Evolutionary conservation across 2,888 invertebrate species (phyloP).

Genomic region (Eustalomyia histrio): DNA sequence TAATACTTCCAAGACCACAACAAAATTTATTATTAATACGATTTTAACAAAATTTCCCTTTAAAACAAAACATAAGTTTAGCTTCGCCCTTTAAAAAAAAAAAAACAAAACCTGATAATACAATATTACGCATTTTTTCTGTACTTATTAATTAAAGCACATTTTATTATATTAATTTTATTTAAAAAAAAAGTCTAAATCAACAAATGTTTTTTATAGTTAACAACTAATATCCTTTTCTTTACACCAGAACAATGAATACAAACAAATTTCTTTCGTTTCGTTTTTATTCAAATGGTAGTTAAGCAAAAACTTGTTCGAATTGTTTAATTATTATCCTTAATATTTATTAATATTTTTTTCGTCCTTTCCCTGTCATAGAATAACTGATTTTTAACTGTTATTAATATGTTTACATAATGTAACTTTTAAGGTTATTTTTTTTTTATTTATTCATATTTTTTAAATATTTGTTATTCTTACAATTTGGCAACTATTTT

Average conservation of each 20-base stretch:
- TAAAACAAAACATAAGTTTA: neutral
- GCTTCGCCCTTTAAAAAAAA: neutral
- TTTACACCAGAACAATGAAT: neutral
- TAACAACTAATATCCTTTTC: neutral
- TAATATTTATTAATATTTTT: conserved; percentile 10
- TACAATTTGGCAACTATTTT: neutral
- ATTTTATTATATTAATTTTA: neutral
- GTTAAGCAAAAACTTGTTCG: conserved; percentile 31
- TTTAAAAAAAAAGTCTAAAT: neutral
- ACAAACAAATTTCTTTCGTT: conserved; percentile 29
- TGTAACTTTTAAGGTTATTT: conserved; percentile 7
- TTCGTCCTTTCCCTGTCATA: neutral
- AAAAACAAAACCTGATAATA: conserved; percentile 3
- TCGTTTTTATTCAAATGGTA: conserved; percentile 53
- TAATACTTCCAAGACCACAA: too few relatives aligned
- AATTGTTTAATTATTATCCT: conserved; percentile 35
- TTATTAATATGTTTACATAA: neutral
- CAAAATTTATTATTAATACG: too few relatives aligned
- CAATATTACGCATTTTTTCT: conserved; percentile 12
- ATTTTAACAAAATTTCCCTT: neutral
- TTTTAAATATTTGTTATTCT: neutral
- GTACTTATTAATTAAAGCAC: conserved; percentile 9
- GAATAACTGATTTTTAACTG: conserved; percentile 6
- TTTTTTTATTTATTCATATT: neutral
- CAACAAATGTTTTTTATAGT: neutral